These are phyloP conservation scores for Balaenoptera acutorostrata DNA, from an alignment of 2,113 vertebrate species.

Conservation along the genomic window DNA sequence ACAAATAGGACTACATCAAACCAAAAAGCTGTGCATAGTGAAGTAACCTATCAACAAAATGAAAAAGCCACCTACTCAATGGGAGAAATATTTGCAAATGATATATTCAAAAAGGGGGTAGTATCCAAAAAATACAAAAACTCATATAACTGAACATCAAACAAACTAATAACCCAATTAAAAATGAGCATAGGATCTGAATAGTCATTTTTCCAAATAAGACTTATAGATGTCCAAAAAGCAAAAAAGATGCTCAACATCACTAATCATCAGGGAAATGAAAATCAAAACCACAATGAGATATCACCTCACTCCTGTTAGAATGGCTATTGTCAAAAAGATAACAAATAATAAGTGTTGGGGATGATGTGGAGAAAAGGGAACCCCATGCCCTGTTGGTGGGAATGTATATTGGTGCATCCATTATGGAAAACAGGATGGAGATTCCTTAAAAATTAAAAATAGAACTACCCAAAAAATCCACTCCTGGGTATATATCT, in stretches of 20 bases:
- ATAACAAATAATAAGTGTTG: neutral
- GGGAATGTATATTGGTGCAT: neutral
- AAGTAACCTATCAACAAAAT: neutral
- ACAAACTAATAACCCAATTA: neutral
- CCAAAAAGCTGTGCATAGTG: neutral
- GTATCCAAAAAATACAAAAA: neutral
- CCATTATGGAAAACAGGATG: neutral
- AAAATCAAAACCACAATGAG: neutral
- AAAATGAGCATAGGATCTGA: neutral
- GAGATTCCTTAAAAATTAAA: neutral
- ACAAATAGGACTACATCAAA: neutral
- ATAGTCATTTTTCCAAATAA: neutral
- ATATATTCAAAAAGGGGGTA: too few relatives aligned
- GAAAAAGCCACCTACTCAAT: neutral
- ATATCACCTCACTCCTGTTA: neutral
- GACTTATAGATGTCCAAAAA: neutral
- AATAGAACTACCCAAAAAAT: neutral
- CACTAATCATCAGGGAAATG: neutral
- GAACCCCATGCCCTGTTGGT: neutral
- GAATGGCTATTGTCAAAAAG: neutral
- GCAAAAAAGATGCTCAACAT: neutral
- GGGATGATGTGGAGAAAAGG: neutral
- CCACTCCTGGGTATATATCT: neutral
- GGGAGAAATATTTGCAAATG: neutral
- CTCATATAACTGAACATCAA: neutral